Base-by-base conservation (phyloP, 2,888 invertebrate species). In the Caenorhabditis sp. region DNA sequence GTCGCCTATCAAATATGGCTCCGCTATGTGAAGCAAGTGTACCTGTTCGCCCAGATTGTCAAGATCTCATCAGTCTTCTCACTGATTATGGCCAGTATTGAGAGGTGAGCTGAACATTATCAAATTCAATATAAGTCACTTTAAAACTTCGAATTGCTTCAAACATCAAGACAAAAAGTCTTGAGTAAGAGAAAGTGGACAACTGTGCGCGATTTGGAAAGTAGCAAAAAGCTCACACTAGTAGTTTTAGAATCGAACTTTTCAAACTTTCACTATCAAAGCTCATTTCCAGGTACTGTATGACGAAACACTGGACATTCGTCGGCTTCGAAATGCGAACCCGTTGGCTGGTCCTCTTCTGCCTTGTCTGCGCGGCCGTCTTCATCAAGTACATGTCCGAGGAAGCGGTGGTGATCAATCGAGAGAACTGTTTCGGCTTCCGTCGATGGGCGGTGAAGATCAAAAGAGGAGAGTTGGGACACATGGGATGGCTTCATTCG, bases 231-330 rank as follows among this genome's bases (percentile, higher is more conserved):
- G n/a, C n/a, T n/a, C n/a, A n/a, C n/a, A n/a, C n/a, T n/a, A n/a
- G n/a, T n/a, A n/a, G n/a, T n/a, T n/a, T n/a, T n/a, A n/a, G n/a
- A n/a, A n/a, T n/a, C n/a, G n/a, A n/a, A n/a, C n/a, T n/a, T n/a
- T n/a, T n/a, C n/a, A n/a, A n/a, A n/a, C n/a, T n/a, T n/a, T n/a
- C n/a, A n/a, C n/a, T n/a, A n/a, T n/a, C n/a, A n/a, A n/a, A n/a
- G n/a, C n/a, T n/a, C n/a, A n/a, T 31, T 80, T 85, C 7, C 76
- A 89, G 89, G 56, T 89, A 88, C 64, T 87, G 85, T 58, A 87
- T 89, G 87, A 89, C 89, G 59, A 85, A 86, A 44, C 91, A 91
- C 72, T 91, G 91, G 91, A 91, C 91, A 12, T 90, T 90, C 79
- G 90, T 90, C 14, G 91, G 91, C 0, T 91, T 91, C 69, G 90